Evolutionary conservation across 2,797 vertebrate species (phyloP), one percentile per base, ranked within the genome.

Genomic region (Chelonia mydas): DNA sequence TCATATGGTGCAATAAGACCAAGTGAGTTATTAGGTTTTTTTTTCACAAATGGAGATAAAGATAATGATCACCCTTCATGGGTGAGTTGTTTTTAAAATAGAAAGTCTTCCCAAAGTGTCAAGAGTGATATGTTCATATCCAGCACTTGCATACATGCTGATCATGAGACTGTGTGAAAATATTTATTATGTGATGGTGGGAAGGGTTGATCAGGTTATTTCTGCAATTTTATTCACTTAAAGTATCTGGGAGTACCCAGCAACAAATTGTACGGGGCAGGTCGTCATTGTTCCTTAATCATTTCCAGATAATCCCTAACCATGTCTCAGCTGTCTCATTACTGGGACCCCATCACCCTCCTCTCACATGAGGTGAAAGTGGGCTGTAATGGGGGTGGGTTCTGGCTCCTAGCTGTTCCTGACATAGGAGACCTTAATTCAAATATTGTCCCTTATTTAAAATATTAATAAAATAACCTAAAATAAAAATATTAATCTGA

Each of bases 1-100:
- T 98, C 91, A 91, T 89, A 79, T 94, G 19, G 74, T 76, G 86
- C 93, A 91, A 91, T 89, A 93, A 90, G 84, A 94, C 96, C 88
- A 86, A 83, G 76, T 41, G 53, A 94, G 57, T 74, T 94, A 92
- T 95, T 95, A 94, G 93, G 95, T 33, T n/a, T 59, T 77, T 91
- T 87, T 80, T 84, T 96, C 5, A 2, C 80, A 93, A 93, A 95
- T 0, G 21, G 91, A 94, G 78, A 92, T 86, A 84, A 93, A 95
- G 91, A 89, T 97, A 95, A 95, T 95, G 91, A 90, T 84, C 94
- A n/a, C 68, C 96, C 91, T 74, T 94, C 28, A 1, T 45, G 80
- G 47, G 82, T 86, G 91, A 95, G 79, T 89, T 95, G 53, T 68
- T 54, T 5, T 88, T 86, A 88, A 90, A 51, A 84, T 92, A 82